Evolutionary conservation across 2,797 vertebrate species (phyloP).

Genomic region (Nannoperca australis): DNA sequence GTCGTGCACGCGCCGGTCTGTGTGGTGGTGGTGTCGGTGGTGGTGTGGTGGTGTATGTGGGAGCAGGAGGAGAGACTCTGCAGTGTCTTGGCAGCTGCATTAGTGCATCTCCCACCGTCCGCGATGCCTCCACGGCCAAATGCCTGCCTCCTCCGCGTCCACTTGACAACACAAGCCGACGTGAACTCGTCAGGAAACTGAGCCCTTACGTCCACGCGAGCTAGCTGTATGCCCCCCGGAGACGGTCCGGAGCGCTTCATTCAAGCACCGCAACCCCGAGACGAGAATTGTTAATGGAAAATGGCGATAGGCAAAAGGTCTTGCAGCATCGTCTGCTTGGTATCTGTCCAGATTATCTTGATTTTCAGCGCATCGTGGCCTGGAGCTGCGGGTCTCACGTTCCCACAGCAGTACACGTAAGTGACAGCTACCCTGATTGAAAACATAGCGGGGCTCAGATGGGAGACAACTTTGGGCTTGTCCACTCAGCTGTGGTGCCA

Average conservation of each 20-base stretch:
- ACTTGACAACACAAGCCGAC: constrained; percentile 55
- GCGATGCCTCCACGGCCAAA: constrained; percentile 71
- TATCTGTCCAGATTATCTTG: constrained; percentile 87
- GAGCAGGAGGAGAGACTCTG: constrained; percentile 79
- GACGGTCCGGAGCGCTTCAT: constrained; percentile 58
- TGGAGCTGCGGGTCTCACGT: constrained; percentile 89
- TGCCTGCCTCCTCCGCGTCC: constrained; percentile 70
- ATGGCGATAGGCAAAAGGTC: constrained; percentile 93
- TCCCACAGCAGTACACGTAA: constrained; percentile 96
- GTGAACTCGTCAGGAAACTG: constrained; percentile 61
- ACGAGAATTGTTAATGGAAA: constrained; percentile 85
- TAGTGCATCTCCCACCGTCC: constrained; percentile 75
- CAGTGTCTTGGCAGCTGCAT: constrained; percentile 84
- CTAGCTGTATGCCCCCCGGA: constrained; percentile 40
- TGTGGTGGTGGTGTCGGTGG: constrained; percentile 39
- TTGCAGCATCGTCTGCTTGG: constrained; percentile 89
- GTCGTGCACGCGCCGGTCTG: constrained; percentile 66
- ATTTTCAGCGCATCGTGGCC: constrained; percentile 88
- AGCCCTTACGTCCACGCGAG: constrained; percentile 44
- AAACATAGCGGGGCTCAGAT: constrained; percentile 31
- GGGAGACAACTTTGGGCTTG: constrained; percentile 67
- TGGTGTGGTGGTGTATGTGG: constrained; percentile 60
- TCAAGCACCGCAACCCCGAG: constrained; percentile 60
- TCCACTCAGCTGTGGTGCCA: constrained; percentile 43
- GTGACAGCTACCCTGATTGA: constrained; percentile 65